A percentile compares a stretch with the other conserved stretches of the same genome.
phyloP scores from a whole-genome alignment of 2,113 vertebrate species.

The Hemiscyllium ocellatum region DNA sequence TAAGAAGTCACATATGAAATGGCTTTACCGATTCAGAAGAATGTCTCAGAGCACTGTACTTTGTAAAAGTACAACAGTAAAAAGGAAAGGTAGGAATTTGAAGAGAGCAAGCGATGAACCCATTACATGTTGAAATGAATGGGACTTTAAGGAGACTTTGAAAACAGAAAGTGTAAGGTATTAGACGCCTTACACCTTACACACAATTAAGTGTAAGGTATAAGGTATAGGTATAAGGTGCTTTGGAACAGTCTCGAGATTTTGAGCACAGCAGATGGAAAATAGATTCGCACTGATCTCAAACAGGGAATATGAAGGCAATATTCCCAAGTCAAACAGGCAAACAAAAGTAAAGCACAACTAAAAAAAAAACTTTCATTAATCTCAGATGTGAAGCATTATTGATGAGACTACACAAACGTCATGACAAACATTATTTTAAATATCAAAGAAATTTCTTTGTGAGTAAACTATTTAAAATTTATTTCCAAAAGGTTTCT shows the following conservation, averaged over 20 bases:
- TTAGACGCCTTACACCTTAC: too few relatives aligned
- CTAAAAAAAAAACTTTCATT: not conserved
- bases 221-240: too few relatives aligned
- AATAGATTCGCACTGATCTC: too few relatives aligned
- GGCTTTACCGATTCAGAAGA: not conserved
- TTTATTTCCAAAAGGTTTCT: not conserved
- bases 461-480: not conserved
- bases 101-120: not conserved
- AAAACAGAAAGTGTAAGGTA: not conserved
- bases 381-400: not conserved
- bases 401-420: not conserved
- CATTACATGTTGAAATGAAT: not conserved
- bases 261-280: not conserved
- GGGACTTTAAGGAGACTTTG: not conserved
- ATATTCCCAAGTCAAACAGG: not conserved
- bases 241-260: not conserved
- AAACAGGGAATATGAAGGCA: not conserved
- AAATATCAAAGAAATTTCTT: not conserved
- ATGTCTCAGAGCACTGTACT: not conserved
- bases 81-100: not conserved
- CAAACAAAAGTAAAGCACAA: too few relatives aligned
- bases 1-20: not conserved
- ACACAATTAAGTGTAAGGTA: too few relatives aligned
- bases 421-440: not conserved
- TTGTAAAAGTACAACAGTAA: not conserved